These are phyloP conservation scores for Megalurothrips usitatus DNA, from an alignment of 2,888 invertebrate genomes.

Conservation along the genomic window DNA sequence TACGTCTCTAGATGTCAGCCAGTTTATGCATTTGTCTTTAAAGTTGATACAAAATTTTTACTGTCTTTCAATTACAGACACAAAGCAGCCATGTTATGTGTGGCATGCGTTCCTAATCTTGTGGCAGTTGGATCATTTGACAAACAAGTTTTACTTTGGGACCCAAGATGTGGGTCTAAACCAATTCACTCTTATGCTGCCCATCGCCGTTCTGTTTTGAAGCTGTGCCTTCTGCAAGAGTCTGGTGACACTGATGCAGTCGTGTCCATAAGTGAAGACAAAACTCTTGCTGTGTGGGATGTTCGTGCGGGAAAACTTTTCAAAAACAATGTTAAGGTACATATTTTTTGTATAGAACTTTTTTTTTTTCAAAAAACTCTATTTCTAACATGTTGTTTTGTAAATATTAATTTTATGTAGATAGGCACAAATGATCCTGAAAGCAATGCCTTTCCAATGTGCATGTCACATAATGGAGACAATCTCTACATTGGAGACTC, in stretches of 20 bases:
- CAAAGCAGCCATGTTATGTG: not conserved
- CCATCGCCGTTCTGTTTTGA: not conserved
- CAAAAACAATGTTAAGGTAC: slow-evolving; percentile 3
- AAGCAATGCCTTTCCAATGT: not conserved
- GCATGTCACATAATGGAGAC: not conserved
- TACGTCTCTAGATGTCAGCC: not conserved
- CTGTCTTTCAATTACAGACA: not conserved
- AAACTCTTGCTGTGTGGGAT: slow-evolving; percentile 10
- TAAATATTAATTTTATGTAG: not conserved
- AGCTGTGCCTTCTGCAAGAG: slow-evolving; percentile 2
- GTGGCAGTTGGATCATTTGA: not conserved
- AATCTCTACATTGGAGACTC: not conserved
- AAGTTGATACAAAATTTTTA: not conserved
- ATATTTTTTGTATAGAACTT: not conserved
- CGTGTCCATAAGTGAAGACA: not conserved
- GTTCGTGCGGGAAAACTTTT: not conserved
- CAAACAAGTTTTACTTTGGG: not conserved
- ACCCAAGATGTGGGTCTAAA: not conserved
- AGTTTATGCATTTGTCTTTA: not conserved
- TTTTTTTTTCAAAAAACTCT: not conserved
- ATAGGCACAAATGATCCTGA: not conserved
- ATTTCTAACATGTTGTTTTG: not conserved
- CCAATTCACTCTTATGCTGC: not conserved
- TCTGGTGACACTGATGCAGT: not conserved
- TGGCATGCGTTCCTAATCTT: not conserved